Evolutionary conservation across 2,113 vertebrate species (phyloP), one percentile per base, ranked within the genome.

Genomic region (Quiscalus mexicanus): DNA sequence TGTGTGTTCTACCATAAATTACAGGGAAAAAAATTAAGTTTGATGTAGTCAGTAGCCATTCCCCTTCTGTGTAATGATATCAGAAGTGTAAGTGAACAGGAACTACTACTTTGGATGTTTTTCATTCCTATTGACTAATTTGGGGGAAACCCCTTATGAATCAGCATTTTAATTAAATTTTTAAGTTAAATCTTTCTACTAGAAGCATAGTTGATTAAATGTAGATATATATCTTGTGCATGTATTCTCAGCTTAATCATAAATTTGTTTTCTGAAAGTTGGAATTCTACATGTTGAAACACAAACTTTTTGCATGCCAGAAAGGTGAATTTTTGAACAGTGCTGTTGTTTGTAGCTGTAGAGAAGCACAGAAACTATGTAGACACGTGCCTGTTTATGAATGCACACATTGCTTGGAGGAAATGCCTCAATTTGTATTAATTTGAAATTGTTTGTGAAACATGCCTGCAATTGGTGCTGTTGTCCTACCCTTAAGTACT

Each of bases 201-300:
- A 30, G 10, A 83, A 78, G 35, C 39, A 30, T 31, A 47, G 20
- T 31, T 85, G 58, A 58, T 95, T 85, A 81, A 94, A 89, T 86
- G 90, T 27, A 94, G 93, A 96, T 92, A 4, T 50, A 12, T 88
- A 78, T 93, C 92, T 94, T 49, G 10, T 79, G 75, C 90, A 45
- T 74, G 92, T 89, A 58, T 93, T 85, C 89, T 96, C 78, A 90
- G 63, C 93, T 95, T 82, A 81, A 92, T 68, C 89, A 84, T 89
- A 94, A 79, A 94, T 97, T 95, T 83, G 27, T 90, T 93, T 92
- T 94, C 90, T 93, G 94, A 84, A 94, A 87, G 87, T 22, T 95
- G 93, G 87, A 96, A 95, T 92, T 90, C 60, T 65, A 2, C 82
- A 1, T 84, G 96, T 90, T 89, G 78, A 45, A 91, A 90, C 96